Evolutionary conservation across 2,113 vertebrate genomes (phyloP), one percentile per base, ranked within the genome.

Genomic region (Speoplatyrhinus poulsoni): DNA sequence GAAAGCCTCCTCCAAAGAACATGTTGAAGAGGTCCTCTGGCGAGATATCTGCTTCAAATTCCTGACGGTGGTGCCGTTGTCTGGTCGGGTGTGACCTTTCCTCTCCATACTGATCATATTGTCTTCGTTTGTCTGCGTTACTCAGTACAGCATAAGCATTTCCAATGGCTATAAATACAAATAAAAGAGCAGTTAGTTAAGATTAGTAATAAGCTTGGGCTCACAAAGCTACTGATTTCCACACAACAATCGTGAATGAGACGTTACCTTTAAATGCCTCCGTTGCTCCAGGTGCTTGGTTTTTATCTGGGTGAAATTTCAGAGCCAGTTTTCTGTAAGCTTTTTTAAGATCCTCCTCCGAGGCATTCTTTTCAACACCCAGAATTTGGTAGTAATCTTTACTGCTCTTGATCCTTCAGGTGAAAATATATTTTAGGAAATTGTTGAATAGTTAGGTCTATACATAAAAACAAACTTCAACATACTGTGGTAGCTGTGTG

Each of bases 1-100:
- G 96, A 69, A 99, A 99, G 26, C 97, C 96, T 36, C 97, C 96
- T 9, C 98, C 98, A 67, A 99, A 99, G 86, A 99, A 99, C 97
- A 99, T 99, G 85, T 99, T 99, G 90, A 99, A 99, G 82, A 99
- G 96, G 84, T 99, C 98, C 84, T 99, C 98, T 0, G 98, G 98
- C 36, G 97, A 99, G 86, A 99, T 99, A 85, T 99, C 96, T 0
- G 98, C 96, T 85, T 99, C 97, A 26, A 99, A 99, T n/a, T 95
- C 95, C 0, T 94, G 93, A 86, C 95, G 93, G 87, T 95, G 94
- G 73, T 99, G 95, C 73, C 64, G 84, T 0, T 96, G 95, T 36
- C 93, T 92, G 92, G 72, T 94, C 78, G 89, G 3, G 71, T 94
- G 92, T 77, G 92, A 88, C 62, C 92, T 94, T 81, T 98, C 96